Evolutionary conservation across 2,888 invertebrate genomes (phyloP).

Genomic region (Scaptomyza polygonia): DNA sequence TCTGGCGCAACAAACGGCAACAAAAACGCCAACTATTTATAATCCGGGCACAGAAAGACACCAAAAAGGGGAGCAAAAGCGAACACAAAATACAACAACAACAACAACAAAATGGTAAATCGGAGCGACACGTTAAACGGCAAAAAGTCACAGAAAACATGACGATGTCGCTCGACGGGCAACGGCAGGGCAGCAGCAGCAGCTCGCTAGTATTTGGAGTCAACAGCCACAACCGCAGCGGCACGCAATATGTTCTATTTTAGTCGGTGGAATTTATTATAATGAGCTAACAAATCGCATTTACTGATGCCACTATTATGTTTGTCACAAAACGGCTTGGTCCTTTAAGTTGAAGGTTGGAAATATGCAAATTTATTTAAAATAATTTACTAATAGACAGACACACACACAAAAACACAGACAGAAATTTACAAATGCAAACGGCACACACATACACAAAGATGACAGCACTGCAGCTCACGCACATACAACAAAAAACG

Average conservation of each 20-base stretch:
- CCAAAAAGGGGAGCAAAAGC: slow-evolving; percentile 46
- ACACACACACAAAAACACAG: slow-evolving; percentile 10
- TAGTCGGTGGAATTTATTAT: slow-evolving; percentile 64
- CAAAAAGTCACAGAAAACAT: slow-evolving; percentile 62
- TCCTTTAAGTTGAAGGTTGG: slow-evolving; percentile 35
- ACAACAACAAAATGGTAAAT: not conserved
- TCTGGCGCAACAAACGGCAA: slow-evolving; percentile 43
- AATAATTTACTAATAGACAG: slow-evolving; percentile 44
- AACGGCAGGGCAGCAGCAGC: slow-evolving; percentile 9
- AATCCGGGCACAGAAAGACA: slow-evolving; percentile 53
- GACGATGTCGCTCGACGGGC: slow-evolving; percentile 54
- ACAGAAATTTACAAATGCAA: slow-evolving; percentile 35
- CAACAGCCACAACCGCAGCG: slow-evolving; percentile 51
- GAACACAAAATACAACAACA: slow-evolving; percentile 21
- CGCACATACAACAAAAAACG: slow-evolving; percentile 35
- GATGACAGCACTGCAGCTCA: slow-evolving; percentile 57
- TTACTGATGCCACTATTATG: slow-evolving; percentile 18
- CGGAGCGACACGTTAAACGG: slow-evolving; percentile 50
- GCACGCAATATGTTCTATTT: slow-evolving; percentile 76
- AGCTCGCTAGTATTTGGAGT: slow-evolving; percentile 59
- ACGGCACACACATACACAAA: slow-evolving; percentile 32
- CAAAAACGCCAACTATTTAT: slow-evolving; percentile 62
- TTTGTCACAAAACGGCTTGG: slow-evolving; percentile 29
- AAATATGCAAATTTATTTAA: slow-evolving; percentile 56
- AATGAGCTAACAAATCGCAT: slow-evolving; percentile 51